Base-by-base conservation (phyloP, 2,888 invertebrate species). In the Serripes groenlandicus region DNA sequence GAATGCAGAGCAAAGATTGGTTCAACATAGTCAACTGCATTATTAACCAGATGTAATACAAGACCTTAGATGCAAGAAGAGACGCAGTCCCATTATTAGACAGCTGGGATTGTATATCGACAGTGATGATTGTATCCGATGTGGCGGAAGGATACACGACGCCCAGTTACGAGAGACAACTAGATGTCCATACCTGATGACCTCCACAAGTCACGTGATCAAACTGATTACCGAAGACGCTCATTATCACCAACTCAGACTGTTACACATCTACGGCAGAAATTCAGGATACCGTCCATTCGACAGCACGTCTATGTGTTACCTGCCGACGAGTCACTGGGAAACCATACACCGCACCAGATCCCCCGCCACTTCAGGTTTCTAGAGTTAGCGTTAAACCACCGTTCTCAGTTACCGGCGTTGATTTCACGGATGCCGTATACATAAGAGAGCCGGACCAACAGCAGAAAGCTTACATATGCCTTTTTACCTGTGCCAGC, bases 351-450 rank as follows among this genome's bases (percentile, higher is more conserved):
- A 0, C 28, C 15, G 49, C 72, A 35, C 78, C 81, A 28, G 76
- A 64, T 18, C 72, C 73, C 34, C 78, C 81, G 34, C 78, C 80
- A 26, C 68, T 83, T 68, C 83, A 80, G 21, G 62, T 54, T n/a
- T 32, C 54, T 32, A 58, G 85, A 68, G 70, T 81, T 34, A 28
- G 54, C n/a, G 74, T 69, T 26, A 42, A 49, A 9, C 42, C 34
- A 30, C 86, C 82, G 7, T 85, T 85, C 60, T 64, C 69, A 23
- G 71, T 84, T 5, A 83, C 86, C 28, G 86, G 77, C 23, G 74
- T 79, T 21, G 83, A 83, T 54, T 83, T 81, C 49, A 73, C 80
- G 1, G 85, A 80, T 15, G 62, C 70, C 3, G n/a, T 75, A 15
- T 69, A 66, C 32, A 66, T 86, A 0, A 49, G 58, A 72, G 37